These are phyloP conservation scores for Aphodius sticticus DNA, from an alignment of 2,888 invertebrate species.

Conservation along the genomic window DNA sequence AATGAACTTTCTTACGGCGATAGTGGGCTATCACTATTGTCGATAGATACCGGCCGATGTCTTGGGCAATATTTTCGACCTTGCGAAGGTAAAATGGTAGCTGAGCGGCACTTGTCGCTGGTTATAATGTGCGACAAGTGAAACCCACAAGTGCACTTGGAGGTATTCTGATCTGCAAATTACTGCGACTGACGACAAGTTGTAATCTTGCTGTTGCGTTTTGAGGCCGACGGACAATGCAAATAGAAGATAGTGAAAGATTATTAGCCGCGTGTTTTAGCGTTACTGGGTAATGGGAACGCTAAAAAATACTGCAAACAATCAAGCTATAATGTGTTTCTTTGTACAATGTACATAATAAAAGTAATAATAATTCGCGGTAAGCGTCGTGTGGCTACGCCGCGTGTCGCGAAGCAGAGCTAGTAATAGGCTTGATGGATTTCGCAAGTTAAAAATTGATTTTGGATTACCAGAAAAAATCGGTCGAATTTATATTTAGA, in stretches of 20 bases:
- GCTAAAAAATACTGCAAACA: neutral
- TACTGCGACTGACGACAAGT: neutral
- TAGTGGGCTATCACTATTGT: neutral
- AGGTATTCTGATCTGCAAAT: neutral
- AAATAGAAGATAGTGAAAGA: slow-evolving; percentile 4
- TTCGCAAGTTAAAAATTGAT: too few relatives aligned
- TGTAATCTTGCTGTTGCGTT: neutral
- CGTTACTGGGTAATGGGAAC: neutral
- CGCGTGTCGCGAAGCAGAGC: too few relatives aligned
- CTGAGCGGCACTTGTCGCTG: neutral
- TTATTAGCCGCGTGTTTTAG: neutral
- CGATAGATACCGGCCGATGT: neutral
- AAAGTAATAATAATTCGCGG: neutral
- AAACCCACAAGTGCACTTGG: neutral
- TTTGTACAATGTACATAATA: neutral
- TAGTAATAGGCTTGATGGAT: too few relatives aligned
- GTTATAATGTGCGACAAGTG: neutral
- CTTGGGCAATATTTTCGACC: neutral
- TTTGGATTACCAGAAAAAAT: too few relatives aligned
- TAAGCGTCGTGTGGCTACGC: neutral
- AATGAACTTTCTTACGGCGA: neutral
- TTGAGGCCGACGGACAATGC: neutral
- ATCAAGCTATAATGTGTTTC: neutral
- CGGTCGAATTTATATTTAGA: too few relatives aligned
- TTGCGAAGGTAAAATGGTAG: neutral